Base-by-base conservation (phyloP, 2,113 vertebrate species). In the Paracanthobrama guichenoti region DNA sequence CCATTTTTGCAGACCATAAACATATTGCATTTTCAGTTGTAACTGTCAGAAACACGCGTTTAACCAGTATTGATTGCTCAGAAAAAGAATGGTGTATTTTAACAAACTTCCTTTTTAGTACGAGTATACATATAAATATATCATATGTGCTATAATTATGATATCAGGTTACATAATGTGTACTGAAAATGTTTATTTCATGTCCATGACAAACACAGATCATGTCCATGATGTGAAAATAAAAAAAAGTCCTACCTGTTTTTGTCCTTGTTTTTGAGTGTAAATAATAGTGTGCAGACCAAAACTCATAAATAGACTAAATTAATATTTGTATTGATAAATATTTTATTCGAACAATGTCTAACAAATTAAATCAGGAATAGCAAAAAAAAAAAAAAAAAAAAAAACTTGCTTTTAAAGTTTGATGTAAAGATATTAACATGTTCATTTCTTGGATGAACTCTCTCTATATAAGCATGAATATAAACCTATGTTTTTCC, bases 1-100 rank as follows among this genome's bases (percentile, higher is more conserved):
- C 94, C 97, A 97, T 89, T 99, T 96, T 89, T 98, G 97, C 90
- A 93, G 93, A 90, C 94, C 93, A 55, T 97, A 92, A 93, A 55
- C 18, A 10, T 39, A 39, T 13, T 64, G 46, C n/a, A 13, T 53
- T 79, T 69, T 59, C 71, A 44, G 26, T 44, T 71, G 28, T 13
- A 60, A 22, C 2, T 53, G 12, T 81, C 42, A 69, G 48, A 14
- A 22, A 42, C 46, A 42, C 18, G 13, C 13, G 31, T 78, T 57
- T 42, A 59, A 48, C 42, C 42, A 55, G 48, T 24, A 57, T 55
- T 67, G 55, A 60, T 44, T 50, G 42, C 14, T 48, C 78, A 22
- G 44, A 50, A 67, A 31, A 79, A 60, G 8, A 67, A 71, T 71
- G 20, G 26, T 71, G 11, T 57, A 28, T 55, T 69, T 71, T n/a